Evolutionary conservation across 2,113 vertebrate genomes (phyloP), one percentile per base, ranked within the genome.

Genomic region (Trinectes maculatus): DNA sequence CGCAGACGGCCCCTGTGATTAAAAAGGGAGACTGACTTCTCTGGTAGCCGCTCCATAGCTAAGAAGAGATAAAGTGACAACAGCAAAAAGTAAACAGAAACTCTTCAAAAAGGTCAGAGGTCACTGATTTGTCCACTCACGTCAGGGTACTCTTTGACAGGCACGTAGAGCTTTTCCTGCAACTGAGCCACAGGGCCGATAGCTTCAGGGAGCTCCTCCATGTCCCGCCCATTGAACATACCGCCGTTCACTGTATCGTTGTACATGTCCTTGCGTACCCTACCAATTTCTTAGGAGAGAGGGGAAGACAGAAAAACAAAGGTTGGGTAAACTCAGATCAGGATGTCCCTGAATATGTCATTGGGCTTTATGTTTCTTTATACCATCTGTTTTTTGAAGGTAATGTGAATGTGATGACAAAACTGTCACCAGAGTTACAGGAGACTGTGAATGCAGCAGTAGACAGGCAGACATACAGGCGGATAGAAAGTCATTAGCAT

Each of bases 251-350:
- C 85, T 13, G 97, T 98, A 94, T 99, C 98, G 70, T 98, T 98
- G 94, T 99, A 99, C 98, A 99, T 99, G 93, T 98, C 97, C 92
- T 99, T 99, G 91, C 98, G 96, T 90, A 99, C 98, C 92, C 98
- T 92, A 90, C 97, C 96, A 75, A 99, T 99, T 90, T 99, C 96
- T 99, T 96, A 91, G 6, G 31, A 36, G 44, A 52, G 15, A 62
- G 44, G 7, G n/a, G 28, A 28, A 13, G 31, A 47, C 7, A 49
- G 44, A 47, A 10, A 18, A 10, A 22, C 42, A 8, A 5, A 22
- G 46, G 51, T 43, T 39, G 7, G 25, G 28, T 18, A 1, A 37
- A 74, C 3, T 39, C 42, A 64, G 43, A 13, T 1, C 21, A 25
- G 26, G 52, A 40, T 6, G 5, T 46, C 28, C 22, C 10, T 12